These are phyloP conservation scores for Dromaius novaehollandiae DNA, from an alignment of 2,113 vertebrate species.

Conservation along the genomic window DNA sequence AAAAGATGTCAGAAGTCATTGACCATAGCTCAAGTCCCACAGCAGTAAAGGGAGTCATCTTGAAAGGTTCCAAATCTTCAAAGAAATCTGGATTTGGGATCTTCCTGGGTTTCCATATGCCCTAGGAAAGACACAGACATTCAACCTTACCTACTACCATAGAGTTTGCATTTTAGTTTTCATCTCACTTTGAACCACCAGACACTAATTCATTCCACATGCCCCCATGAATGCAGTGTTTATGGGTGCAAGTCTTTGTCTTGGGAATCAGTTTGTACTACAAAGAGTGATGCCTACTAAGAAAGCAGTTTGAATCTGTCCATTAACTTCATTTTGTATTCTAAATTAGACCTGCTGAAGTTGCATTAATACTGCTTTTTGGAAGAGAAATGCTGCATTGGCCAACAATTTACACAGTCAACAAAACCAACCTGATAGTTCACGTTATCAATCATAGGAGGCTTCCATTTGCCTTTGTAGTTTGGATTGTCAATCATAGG, in stretches of 20 bases:
- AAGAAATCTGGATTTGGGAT: conserved; percentile 95
- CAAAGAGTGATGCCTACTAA: neutral
- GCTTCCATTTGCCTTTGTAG: conserved; percentile 98
- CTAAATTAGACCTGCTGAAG: neutral
- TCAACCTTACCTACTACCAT: neutral
- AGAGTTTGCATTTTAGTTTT: neutral
- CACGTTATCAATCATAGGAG: conserved; percentile 97
- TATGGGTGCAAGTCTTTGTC: neutral
- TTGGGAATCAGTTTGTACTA: neutral
- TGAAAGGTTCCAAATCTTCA: conserved; percentile 95
- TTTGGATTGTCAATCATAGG: conserved; percentile 94
- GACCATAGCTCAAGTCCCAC: conserved; percentile 97
- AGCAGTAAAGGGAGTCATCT: conserved; percentile 91
- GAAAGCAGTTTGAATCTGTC: neutral
- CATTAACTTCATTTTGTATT: neutral
- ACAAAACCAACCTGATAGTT: conserved; percentile 91
- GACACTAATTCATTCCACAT: neutral
- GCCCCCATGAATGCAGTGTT: neutral
- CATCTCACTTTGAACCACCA: neutral
- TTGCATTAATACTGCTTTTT: neutral
- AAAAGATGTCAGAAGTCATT: conserved; percentile 98
- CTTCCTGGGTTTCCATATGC: conserved; percentile 97
- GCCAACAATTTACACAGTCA: neutral
- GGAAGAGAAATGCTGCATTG: neutral
- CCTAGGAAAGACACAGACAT: conserved; percentile 73